phyloP scores from a whole-genome alignment of 2,888 invertebrate genomes.

The Amphimallon solstitiale region DNA sequence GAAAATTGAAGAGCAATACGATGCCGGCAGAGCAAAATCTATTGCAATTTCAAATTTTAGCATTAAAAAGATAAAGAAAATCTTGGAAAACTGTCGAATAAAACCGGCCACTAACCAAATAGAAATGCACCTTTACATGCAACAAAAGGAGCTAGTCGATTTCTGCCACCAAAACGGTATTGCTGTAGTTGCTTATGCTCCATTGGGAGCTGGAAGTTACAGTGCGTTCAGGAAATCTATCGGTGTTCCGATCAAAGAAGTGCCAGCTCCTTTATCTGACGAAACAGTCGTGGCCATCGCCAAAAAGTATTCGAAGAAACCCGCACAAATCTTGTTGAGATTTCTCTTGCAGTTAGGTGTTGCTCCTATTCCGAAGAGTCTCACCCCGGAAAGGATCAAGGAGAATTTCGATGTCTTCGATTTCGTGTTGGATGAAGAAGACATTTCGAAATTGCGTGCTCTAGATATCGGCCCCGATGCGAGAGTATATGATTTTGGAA shows the following conservation, averaged over 20 bases:
- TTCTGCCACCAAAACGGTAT: slow-evolving; percentile 60
- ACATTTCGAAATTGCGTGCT: slow-evolving; percentile 69
- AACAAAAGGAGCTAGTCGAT: slow-evolving; percentile 64
- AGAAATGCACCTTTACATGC: slow-evolving; percentile 67
- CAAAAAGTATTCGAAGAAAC: slow-evolving; percentile 71
- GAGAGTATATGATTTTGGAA: slow-evolving; percentile 73
- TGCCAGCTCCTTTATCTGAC: slow-evolving; percentile 73
- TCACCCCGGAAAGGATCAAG: slow-evolving; percentile 74
- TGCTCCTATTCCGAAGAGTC: slow-evolving; percentile 86
- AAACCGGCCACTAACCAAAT: slow-evolving; percentile 72
- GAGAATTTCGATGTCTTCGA: slow-evolving; percentile 83
- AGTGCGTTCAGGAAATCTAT: slow-evolving; percentile 48
- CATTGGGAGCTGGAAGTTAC: slow-evolving; percentile 63
- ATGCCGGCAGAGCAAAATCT: slow-evolving; percentile 65
- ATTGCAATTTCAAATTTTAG: slow-evolving; percentile 87
- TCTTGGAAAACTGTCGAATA: slow-evolving; percentile 68
- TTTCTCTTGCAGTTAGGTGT: slow-evolving; percentile 78
- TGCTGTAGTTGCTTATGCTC: slow-evolving; percentile 64
- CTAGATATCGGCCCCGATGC: slow-evolving; percentile 73
- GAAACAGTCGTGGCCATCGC: slow-evolving; percentile 63
- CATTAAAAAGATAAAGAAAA: slow-evolving; percentile 72
- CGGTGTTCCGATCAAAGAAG: slow-evolving; percentile 53
- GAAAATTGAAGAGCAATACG: slow-evolving; percentile 21
- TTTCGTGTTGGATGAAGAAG: slow-evolving; percentile 72
- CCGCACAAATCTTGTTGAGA: slow-evolving; percentile 80